Conservation (phyloP, 2,797 vertebrate species). For the Rhynchonycteris naso region DNA sequence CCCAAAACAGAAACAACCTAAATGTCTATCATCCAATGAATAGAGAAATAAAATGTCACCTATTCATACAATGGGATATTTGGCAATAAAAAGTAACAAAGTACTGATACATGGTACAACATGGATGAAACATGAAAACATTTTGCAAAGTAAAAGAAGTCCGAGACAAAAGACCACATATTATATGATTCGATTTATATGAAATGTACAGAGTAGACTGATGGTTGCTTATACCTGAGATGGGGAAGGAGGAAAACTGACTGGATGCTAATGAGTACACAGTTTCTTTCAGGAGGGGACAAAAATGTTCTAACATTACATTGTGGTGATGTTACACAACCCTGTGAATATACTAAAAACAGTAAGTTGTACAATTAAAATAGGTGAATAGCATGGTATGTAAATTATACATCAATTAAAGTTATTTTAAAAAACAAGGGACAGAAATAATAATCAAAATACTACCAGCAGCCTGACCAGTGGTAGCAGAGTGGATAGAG, state of each 20-base stretch:
- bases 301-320: conserved; percentile 12
- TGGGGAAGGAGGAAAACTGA: not conserved
- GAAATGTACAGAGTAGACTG: not conserved
- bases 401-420: not conserved
- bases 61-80: not conserved
- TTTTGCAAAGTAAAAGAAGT: too few species aligned
- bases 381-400: not conserved
- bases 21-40: not conserved
- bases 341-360: not conserved
- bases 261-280: not conserved
- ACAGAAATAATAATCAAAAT: too few species aligned
- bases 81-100: conserved; percentile 40
- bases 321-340: too few species aligned
- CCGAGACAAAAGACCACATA: too few species aligned
- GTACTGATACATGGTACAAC: not conserved
- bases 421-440: not conserved
- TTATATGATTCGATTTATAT: too few species aligned
- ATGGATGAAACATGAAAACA: not conserved
- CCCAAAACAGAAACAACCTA: not conserved
- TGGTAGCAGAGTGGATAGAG: too few species aligned
- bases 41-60: not conserved
- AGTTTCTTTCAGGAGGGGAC: not conserved
- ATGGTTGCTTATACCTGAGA: not conserved
- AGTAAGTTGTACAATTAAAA: not conserved
- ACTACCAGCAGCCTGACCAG: too few species aligned